Evolutionary conservation across 1,140 invertebrate genomes (phyloP).

Genomic region (Thaumatotibia leucotreta): DNA sequence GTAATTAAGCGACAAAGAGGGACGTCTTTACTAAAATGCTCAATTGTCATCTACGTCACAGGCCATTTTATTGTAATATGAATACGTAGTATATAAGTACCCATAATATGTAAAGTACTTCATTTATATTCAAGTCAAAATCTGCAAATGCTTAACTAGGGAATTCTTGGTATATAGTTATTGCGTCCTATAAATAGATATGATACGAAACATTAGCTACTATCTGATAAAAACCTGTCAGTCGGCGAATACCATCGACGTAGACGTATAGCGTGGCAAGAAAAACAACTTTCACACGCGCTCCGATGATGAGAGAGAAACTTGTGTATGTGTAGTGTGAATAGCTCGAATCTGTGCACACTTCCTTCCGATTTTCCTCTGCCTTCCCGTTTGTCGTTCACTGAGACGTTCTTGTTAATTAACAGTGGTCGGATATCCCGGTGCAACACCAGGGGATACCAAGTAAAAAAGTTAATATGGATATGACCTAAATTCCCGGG

Average conservation of each 20-base stretch:
- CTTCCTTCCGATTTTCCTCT: constrained; percentile 37
- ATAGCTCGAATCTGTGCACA: constrained; percentile 16
- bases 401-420: not conserved
- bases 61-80: too few relatives aligned
- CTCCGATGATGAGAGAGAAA: constrained; percentile 39
- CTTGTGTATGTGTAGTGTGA: constrained; percentile 28
- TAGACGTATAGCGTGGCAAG: constrained; percentile 36
- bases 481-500: too few relatives aligned
- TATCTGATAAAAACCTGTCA: not conserved
- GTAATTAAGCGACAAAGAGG: too few relatives aligned
- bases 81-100: too few relatives aligned
- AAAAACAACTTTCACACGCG: constrained; percentile 64
- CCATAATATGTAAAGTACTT: too few relatives aligned
- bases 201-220: not conserved
- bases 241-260: constrained; percentile 17
- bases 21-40: too few relatives aligned
- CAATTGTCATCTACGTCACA: too few relatives aligned
- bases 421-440: too few relatives aligned
- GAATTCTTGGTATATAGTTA: not conserved
- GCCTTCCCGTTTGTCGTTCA: not conserved
- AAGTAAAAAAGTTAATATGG: too few relatives aligned
- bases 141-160: not conserved
- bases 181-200: not conserved
- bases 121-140: not conserved
- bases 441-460: too few relatives aligned